Base-by-base conservation (phyloP, 2,888 invertebrate genomes). In the Eristalinus aeneus region DNA sequence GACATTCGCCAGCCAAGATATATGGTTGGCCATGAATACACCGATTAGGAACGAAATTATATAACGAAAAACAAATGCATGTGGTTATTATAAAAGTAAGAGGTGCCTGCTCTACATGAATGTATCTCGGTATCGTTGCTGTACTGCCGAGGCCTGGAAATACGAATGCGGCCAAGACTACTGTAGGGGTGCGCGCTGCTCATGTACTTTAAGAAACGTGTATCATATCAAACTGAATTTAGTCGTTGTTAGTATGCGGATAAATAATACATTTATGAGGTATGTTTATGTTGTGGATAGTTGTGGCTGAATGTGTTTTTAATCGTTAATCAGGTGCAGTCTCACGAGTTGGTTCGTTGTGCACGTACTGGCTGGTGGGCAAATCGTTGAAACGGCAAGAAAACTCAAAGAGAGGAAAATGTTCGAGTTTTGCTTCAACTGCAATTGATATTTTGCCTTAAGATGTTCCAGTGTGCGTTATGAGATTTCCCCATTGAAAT, bases 1-100 rank as follows among this genome's bases (percentile, higher is more conserved):
- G 67, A 73, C 32, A 77, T 36, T 67, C 64, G 8, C n/a, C 71
- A 54, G 27, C 16, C 54, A 64, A 71, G 64, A 68, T 61, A 85
- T 76, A 85, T 80, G 71, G 64, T 84, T 75, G 74, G 84, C 61
- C 74, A 63, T 79, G 78, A 84, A 78, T 71, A 84, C 83, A 84
- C 69, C 61, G 65, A 84, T 76, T 76, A 72, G 69, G 54, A 64
- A 71, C 36, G 54, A 65, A 64, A 61, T 72, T 71, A 81, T 34
- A 74, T 83, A 83, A 65, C 23, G 34, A 65, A 58, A 78, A 78
- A 78, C 74, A 84, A 78, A 79, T 84, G 73, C 77, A 83, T 77
- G 68, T 75, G 65, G 54, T 60, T 64, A 74, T 71, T 56, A 78
- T 58, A 78, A 78, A 71, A 76, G 34, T 72, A 64, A 56, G n/a